Base-by-base conservation (phyloP, 2,797 vertebrate genomes). In the Tangara arthus region DNA sequence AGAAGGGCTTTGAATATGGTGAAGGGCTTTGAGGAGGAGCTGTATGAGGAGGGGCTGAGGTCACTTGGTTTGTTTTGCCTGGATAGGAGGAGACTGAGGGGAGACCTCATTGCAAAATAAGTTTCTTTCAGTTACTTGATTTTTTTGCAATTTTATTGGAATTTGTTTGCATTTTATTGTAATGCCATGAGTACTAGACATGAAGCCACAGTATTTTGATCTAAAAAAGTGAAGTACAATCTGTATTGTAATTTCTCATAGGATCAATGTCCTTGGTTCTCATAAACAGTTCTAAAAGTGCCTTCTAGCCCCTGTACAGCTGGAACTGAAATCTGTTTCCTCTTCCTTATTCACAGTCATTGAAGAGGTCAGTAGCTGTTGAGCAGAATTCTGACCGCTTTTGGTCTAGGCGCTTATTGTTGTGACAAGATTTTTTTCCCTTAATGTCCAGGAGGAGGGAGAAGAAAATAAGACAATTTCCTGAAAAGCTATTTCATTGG, bases 11-110 rank as follows among this genome's bases (percentile, higher is more conserved):
- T 10, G 13, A 20, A 60, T 13, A n/a, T 27, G 11, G 19, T 28
- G 46, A 66, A 44, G 20, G 27, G 2, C 7, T 19, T 59, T 52
- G 61, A 75, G 42, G 26, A 28, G 44, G 22, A 42, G 27, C 5
- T 3, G 1, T 26, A 4, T 22, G 44, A 35, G n/a, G 46, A n/a
- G 19, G 0, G 5, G 12, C 61, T 75, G n/a, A 3, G 12, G 23
- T 27, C 23, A n/a, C 13, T 52, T 20, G 12, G 7, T n/a, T 10
- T 13, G 27, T 60, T 52, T 13, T 44, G 16, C 20, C 61, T 44
- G 39, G 15, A 75, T 26, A 4, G 22, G 53, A 34, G 22, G 55
- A 49, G 27, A 28, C 15, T 11, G 30, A 57, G 26, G 37, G 14
- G 22, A n/a, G 12, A 44, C 2, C 18, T 28, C 53, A 52, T 3